Base-by-base conservation (phyloP, 1,140 invertebrate species). In the Apolygus lucorum region DNA sequence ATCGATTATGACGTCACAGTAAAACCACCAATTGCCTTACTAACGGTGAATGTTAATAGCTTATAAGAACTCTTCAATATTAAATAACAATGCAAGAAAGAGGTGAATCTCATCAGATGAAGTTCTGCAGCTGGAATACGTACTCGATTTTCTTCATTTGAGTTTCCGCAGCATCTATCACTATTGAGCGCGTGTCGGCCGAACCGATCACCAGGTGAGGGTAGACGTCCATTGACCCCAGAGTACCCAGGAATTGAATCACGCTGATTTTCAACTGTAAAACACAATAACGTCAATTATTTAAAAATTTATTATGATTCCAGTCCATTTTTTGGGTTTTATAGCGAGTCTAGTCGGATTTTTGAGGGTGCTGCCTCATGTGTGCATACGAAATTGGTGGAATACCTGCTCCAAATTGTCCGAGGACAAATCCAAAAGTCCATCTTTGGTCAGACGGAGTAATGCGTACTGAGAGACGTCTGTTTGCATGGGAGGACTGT, bases 171-270 rank as follows among this genome's bases (percentile, higher is more conserved):
- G 87, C 80, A 79, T 90, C 90, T 26, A 89, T 88, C 62, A 93
- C 88, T 79, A 84, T 89, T 78, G 86, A 92, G 73, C 93, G 83
- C 0, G 92, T 93, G 77, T 96, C 94, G 0, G 93, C 87, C 8
- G 91, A 88, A 14, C 90, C 92, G 13, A 96, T 85, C 17, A 95
- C 87, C 67, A 94, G 81, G 72, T 91, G 88, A 68, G 89, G 80
- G 22, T 93, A 82, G 52, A 90, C 85, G 68, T 93, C 64, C 2
- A 28, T 25, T n/a, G 64, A 66, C 17, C 29, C 29, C n/a, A 66
- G 28, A 14, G n/a, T 25, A 66, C 28, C n/a, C 54, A 96, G 79
- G 75, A 95, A 93, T 74, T 90, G 92, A 1, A 95, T 84, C 70
- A 95, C 87, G 62, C 89, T 88, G 68, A 90, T 76, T 78, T 93